These are phyloP conservation scores for Ophiothrix spiculata DNA, from an alignment of 35 echinoderm and acorn worm species.

Conservation along the genomic window DNA sequence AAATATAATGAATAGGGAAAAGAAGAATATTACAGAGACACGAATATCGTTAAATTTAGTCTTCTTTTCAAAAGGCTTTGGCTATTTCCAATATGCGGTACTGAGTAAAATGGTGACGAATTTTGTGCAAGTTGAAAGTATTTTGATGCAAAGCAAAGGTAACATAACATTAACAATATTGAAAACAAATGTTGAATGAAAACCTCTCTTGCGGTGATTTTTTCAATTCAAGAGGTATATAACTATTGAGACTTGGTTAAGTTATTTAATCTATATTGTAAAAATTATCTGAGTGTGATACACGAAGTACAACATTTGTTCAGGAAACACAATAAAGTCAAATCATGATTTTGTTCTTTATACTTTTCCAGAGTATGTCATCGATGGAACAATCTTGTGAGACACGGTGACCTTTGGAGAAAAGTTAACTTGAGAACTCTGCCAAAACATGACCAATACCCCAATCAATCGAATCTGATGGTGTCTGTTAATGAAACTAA, in stretches of 20 bases:
- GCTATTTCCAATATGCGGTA: too few species aligned
- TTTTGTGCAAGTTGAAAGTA: not conserved
- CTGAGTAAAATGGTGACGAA: not conserved
- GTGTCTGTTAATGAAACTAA: not conserved
- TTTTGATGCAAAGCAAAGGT: not conserved
- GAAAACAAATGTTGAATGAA: not conserved
- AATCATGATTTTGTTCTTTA: not conserved
- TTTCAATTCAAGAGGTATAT: not conserved
- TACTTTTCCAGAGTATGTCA: not conserved
- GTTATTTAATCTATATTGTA: not conserved
- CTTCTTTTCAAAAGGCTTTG: too few species aligned
- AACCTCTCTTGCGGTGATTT: not conserved
- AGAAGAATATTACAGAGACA: not conserved
- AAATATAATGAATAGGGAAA: not conserved
- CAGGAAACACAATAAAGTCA: too few species aligned
- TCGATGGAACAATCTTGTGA: not conserved
- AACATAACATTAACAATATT: not conserved
- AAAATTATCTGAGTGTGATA: too few species aligned
- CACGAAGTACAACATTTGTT: too few species aligned
- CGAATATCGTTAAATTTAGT: too few species aligned
- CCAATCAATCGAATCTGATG: not conserved
- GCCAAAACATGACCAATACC: not conserved
- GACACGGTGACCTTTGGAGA: not conserved
- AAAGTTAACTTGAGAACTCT: not conserved
- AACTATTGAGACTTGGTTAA: not conserved